Percentiles rank a stretch among this genome's conserved stretches.
Conservation (phyloP, 2,888 invertebrate genomes). For the Drosophila anomelani region DNA sequence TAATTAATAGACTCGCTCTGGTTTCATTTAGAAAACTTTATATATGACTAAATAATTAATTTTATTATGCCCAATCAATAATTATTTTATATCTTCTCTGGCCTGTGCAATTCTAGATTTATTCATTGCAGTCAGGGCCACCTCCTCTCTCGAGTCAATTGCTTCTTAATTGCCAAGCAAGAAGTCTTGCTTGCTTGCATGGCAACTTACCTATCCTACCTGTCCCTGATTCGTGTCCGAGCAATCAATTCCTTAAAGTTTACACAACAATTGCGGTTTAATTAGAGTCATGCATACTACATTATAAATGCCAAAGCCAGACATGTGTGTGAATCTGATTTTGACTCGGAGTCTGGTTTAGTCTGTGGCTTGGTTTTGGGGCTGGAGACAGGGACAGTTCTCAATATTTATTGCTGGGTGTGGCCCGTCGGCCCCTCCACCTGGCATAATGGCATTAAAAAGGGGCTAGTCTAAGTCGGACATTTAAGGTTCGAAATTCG, state of each 20-base stretch:
- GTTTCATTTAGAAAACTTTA: conserved; percentile 2
- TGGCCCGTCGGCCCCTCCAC: conserved; percentile 22
- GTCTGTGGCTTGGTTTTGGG: conserved; percentile 21
- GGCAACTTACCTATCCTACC: conserved; percentile 10
- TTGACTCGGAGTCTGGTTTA: conserved; percentile 21
- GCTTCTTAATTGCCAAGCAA: conserved; percentile 36
- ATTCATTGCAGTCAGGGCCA: conserved; percentile 19
- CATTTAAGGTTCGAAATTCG: conserved; percentile 44
- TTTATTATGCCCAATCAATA: conserved; percentile 15
- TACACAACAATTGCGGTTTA: conserved; percentile 52
- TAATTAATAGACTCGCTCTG: conserved; percentile 7
- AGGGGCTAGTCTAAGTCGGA: conserved; percentile 50
- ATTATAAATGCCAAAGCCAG: conserved; percentile 32
- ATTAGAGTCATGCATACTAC: conserved; percentile 45
- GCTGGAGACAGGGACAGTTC: conserved; percentile 30
- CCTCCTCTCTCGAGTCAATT: conserved; percentile 31
- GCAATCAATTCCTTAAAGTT: conserved; percentile 57
- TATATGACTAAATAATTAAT: conserved; percentile 5
- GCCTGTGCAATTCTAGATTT: conserved; percentile 11
- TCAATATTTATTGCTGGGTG: conserved; percentile 46
- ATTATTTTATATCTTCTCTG: conserved; percentile 7
- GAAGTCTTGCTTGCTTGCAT: conserved; percentile 10
- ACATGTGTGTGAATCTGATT: conserved; percentile 45
- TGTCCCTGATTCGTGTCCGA: conserved; percentile 33
- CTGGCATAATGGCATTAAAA: conserved; percentile 32